Percentiles rank a stretch among this genome's conserved stretches.
phyloP scores from a whole-genome alignment of 2,888 invertebrate genomes.

The Agrotis puta region DNA sequence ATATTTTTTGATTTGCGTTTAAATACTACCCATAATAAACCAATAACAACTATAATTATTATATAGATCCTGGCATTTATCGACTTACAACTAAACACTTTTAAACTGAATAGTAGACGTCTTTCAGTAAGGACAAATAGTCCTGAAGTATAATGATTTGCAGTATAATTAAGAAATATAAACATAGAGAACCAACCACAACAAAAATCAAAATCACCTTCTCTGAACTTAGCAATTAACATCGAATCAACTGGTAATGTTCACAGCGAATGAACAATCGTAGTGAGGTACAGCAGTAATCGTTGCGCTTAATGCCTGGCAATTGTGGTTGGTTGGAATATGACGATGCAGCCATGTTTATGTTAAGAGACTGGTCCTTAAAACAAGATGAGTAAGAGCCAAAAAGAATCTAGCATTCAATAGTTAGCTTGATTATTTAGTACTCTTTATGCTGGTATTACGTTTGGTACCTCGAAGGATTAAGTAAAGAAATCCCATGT shows the following conservation, averaged over 20 bases:
- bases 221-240: slow-evolving; percentile 37
- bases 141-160: too few species aligned
- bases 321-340: slow-evolving; percentile 46
- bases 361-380: slow-evolving; percentile 5
- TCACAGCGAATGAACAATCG: slow-evolving; percentile 50
- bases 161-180: slow-evolving; percentile 20
- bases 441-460: background rate
- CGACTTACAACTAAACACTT: background rate
- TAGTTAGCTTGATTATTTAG: too few species aligned
- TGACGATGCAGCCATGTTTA: slow-evolving; percentile 22
- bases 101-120: background rate
- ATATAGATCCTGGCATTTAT: too few species aligned
- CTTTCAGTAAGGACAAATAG: background rate
- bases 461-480: too few species aligned
- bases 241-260: slow-evolving; percentile 44
- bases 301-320: slow-evolving; percentile 37
- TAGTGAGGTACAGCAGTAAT: slow-evolving; percentile 35
- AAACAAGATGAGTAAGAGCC: too few species aligned
- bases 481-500: too few species aligned
- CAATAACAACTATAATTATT: background rate
- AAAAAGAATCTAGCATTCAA: too few species aligned
- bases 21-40: too few species aligned
- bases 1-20: too few species aligned
- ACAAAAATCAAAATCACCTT: slow-evolving; percentile 36
- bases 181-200: slow-evolving; percentile 1